These are phyloP conservation scores for Synodontis membranacea DNA, from an alignment of 2,113 vertebrate species.

Conservation along the genomic window DNA sequence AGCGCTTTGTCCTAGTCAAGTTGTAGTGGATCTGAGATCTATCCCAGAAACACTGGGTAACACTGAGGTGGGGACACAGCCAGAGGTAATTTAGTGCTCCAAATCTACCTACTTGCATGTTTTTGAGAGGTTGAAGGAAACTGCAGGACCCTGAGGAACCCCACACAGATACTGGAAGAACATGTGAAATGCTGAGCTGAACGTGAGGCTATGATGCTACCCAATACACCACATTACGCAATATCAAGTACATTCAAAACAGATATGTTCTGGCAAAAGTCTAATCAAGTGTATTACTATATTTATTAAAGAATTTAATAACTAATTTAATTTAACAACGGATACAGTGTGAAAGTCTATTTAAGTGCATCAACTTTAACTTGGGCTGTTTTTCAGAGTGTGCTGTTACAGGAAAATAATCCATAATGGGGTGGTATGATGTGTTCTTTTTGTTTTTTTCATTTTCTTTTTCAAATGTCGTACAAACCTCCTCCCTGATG, in stretches of 20 bases:
- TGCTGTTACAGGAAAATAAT: neutral
- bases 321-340: too few species aligned
- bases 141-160: neutral
- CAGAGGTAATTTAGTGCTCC: neutral
- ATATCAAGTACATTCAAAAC: too few species aligned
- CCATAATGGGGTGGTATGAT: neutral
- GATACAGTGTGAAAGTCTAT: too few species aligned
- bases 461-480: neutral
- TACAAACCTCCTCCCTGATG: neutral
- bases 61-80: neutral
- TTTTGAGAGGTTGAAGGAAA: neutral
- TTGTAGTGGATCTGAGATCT: neutral
- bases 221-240: too few species aligned
- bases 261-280: too few species aligned
- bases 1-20: neutral
- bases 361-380: too few species aligned
- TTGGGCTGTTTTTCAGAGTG: neutral
- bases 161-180: too few species aligned
- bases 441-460: too few species aligned
- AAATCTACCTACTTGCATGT: neutral
- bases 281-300: too few species aligned
- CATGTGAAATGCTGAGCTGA: neutral
- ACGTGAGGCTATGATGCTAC: too few species aligned
- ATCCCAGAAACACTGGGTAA: neutral
- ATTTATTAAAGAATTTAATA: too few species aligned